Conservation (phyloP, 2,797 vertebrate species). For the Danio kyathit region DNA sequence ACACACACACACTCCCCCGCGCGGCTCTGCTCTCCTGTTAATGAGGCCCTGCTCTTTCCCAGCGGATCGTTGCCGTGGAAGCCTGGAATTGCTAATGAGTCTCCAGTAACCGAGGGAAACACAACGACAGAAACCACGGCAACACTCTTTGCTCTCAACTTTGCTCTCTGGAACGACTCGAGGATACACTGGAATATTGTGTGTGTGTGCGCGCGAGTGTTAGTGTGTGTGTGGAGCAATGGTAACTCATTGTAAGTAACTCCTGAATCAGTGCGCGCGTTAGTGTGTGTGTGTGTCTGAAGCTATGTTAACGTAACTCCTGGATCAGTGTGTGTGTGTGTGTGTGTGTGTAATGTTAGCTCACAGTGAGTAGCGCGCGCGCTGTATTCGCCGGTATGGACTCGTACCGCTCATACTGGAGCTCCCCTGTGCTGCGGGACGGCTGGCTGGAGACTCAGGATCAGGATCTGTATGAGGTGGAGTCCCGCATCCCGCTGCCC, state of each 20-base stretch:
- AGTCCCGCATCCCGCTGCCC: slow-evolving; percentile 93
- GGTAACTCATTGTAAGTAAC: too few relatives aligned
- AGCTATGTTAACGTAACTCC: too few relatives aligned
- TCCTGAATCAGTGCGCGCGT: too few relatives aligned
- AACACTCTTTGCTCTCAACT: background rate
- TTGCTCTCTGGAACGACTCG: background rate
- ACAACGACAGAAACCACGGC: slow-evolving; percentile 6
- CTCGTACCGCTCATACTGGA: slow-evolving; percentile 86
- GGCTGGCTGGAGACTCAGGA: slow-evolving; percentile 87
- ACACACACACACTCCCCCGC: slow-evolving; percentile 17
- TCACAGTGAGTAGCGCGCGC: too few relatives aligned
- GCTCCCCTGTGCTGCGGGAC: slow-evolving; percentile 74
- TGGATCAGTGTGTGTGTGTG: too few relatives aligned
- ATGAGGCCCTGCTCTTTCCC: slow-evolving; percentile 64
- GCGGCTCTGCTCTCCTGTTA: slow-evolving; percentile 67
- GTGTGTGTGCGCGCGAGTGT: background rate
- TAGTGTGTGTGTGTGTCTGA: too few relatives aligned
- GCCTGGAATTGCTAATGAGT: slow-evolving; percentile 77
- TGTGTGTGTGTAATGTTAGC: too few relatives aligned
- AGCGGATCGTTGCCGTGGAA: slow-evolving; percentile 76
- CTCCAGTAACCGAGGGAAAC: slow-evolving; percentile 61
- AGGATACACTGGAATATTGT: background rate
- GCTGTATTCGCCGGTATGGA: slow-evolving; percentile 88
- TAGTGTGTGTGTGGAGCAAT: background rate
- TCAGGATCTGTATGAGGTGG: slow-evolving; percentile 91